Conservation (phyloP, 2,113 vertebrate genomes). For the Scatophagus argus region DNA sequence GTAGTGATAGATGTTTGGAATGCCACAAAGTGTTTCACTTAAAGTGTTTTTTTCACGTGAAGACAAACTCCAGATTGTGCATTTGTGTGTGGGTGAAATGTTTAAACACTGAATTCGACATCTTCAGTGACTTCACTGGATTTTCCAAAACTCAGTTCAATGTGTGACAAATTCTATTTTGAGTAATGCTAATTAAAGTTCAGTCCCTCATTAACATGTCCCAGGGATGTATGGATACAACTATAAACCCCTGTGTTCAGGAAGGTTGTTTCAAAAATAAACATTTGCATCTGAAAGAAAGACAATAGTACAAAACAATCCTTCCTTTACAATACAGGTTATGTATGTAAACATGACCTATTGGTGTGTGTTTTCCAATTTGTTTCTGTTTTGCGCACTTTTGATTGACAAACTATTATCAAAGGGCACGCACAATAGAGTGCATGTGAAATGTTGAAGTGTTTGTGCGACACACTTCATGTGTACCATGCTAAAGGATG, state of each 20-base stretch:
- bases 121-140: not conserved
- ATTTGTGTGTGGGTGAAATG: not conserved
- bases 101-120: not conserved
- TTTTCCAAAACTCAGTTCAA: not conserved
- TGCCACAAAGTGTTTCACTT: not conserved
- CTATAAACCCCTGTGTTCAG: not conserved
- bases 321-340: conserved; percentile 35
- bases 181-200: not conserved
- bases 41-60: conserved; percentile 12
- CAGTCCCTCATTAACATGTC: conserved; percentile 4
- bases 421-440: conserved; percentile 54
- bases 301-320: conserved; percentile 41
- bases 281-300: conserved; percentile 29
- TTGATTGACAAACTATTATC: conserved; percentile 33
- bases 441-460: conserved; percentile 59
- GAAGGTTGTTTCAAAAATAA: conserved; percentile 39
- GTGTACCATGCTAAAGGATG: conserved; percentile 70
- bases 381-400: conserved; percentile 15
- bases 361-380: conserved; percentile 43
- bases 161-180: not conserved
- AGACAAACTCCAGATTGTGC: not conserved
- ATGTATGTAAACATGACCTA: conserved; percentile 53
- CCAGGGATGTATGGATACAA: not conserved
- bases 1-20: not conserved
- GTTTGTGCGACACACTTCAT: conserved; percentile 57